Conservation (phyloP, 2,888 invertebrate species). For the Sphecodes monilicornis region DNA sequence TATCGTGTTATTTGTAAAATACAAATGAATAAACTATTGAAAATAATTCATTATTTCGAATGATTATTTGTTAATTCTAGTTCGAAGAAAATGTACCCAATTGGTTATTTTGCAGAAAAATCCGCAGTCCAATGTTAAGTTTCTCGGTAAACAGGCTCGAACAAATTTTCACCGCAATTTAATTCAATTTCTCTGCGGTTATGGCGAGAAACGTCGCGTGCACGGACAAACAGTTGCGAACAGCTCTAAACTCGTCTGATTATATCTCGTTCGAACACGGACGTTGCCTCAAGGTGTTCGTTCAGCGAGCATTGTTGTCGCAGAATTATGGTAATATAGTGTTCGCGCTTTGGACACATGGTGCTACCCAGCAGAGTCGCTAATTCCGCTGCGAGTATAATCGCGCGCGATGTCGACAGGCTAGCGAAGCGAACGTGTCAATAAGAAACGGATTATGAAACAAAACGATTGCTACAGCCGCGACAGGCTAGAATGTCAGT, state of each 20-base stretch:
- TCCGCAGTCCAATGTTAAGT: too few relatives aligned
- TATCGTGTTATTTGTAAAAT: too few relatives aligned
- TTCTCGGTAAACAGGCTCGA: too few relatives aligned
- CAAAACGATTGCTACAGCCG: not conserved
- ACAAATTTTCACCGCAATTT: not conserved
- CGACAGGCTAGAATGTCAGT: not conserved
- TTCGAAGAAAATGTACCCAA: too few relatives aligned
- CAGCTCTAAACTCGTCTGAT: not conserved
- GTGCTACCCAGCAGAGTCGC: not conserved
- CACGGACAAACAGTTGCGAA: not conserved
- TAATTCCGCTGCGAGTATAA: not conserved
- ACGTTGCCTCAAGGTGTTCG: not conserved
- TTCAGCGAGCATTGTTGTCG: not conserved
- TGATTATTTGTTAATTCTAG: too few relatives aligned
- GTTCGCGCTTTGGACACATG: not conserved
- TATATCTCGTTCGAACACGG: not conserved
- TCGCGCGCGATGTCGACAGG: not conserved
- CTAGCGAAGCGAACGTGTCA: not conserved
- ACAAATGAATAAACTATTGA: too few relatives aligned
- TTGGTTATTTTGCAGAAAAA: too few relatives aligned
- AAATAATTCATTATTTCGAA: too few relatives aligned
- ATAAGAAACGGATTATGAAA: slow-evolving; percentile 2
- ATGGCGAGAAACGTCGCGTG: not conserved
- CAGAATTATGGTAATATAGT: not conserved
- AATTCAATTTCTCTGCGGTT: not conserved